Conservation (phyloP, 92 coral and sea anemone species). For the Epizoanthus fatuus region DNA sequence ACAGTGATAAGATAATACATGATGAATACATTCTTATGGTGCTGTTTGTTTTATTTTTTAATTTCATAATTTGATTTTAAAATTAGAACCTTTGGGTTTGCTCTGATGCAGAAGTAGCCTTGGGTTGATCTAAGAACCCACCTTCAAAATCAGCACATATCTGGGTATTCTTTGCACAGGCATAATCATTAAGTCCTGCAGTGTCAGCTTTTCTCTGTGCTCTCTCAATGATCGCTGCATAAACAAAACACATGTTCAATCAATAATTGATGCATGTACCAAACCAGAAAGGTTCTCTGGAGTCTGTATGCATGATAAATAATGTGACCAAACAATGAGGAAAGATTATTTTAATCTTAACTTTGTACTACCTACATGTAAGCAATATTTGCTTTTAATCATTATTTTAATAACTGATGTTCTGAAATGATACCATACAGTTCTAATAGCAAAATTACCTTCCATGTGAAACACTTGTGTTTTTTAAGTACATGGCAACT, state of each 20-base stretch:
- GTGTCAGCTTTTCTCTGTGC: constrained; percentile 94
- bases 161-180: constrained; percentile 99
- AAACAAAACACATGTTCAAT: background rate
- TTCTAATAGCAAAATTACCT: too few relatives aligned
- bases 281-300: background rate
- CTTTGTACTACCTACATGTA: too few relatives aligned
- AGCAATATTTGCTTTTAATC: too few relatives aligned
- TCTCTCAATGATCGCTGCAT: constrained; percentile 92
- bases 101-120: background rate
- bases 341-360: too few relatives aligned
- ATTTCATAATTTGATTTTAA: background rate
- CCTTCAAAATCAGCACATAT: constrained; percentile 95
- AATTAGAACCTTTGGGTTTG: background rate
- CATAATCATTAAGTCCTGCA: constrained; percentile 98
- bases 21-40: too few relatives aligned
- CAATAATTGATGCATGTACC: background rate
- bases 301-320: background rate
- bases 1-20: too few relatives aligned
- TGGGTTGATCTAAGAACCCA: constrained; percentile 4
- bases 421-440: too few relatives aligned
- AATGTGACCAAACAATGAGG: too few relatives aligned
- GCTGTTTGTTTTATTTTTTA: too few relatives aligned
- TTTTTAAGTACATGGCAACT: too few relatives aligned
- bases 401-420: too few relatives aligned
- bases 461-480: too few relatives aligned